phyloP scores from a whole-genome alignment of 2,113 vertebrate species.

The Mesoclemmys tuberculata region DNA sequence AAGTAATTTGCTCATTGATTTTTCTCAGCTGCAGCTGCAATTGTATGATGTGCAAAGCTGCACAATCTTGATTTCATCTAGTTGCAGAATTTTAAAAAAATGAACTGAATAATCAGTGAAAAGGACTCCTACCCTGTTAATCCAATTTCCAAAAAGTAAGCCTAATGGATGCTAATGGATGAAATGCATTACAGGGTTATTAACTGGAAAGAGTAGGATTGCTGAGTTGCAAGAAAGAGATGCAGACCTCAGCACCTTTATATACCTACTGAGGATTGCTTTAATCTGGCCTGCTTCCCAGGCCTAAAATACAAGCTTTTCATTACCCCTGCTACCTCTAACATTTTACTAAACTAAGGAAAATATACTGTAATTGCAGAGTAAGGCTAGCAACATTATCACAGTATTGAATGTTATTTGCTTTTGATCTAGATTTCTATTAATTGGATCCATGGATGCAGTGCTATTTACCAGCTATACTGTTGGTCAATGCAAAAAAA shows the following conservation, averaged over 20 bases:
- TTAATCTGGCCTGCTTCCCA: conserved; percentile 61
- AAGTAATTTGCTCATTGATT: conserved; percentile 18
- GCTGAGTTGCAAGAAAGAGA: conserved; percentile 73
- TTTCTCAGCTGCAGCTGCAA: not conserved
- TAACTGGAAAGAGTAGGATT: conserved; percentile 63
- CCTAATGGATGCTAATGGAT: conserved; percentile 59
- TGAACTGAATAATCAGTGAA: conserved; percentile 20
- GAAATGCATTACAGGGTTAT: conserved; percentile 71
- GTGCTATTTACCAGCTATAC: fast-evolving
- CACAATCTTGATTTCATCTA: not conserved
- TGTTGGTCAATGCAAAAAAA: not conserved
- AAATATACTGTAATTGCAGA: not conserved
- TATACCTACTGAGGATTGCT: conserved; percentile 59
- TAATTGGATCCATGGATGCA: not conserved
- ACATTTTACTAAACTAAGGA: conserved; percentile 34
- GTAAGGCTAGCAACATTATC: not conserved
- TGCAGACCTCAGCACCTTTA: conserved; percentile 77
- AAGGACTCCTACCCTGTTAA: conserved; percentile 45
- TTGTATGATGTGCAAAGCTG: not conserved
- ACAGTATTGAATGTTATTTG: not conserved
- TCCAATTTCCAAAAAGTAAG: conserved; percentile 60
- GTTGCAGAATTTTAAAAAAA: conserved; percentile 12
- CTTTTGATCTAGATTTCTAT: not conserved
- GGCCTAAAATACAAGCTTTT: conserved; percentile 34
- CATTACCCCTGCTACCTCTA: not conserved